Percentiles rank a stretch among this genome's conserved stretches.
Conservation (phyloP, 1,140 invertebrate species). For the Pogonomyrmex barbatus region DNA sequence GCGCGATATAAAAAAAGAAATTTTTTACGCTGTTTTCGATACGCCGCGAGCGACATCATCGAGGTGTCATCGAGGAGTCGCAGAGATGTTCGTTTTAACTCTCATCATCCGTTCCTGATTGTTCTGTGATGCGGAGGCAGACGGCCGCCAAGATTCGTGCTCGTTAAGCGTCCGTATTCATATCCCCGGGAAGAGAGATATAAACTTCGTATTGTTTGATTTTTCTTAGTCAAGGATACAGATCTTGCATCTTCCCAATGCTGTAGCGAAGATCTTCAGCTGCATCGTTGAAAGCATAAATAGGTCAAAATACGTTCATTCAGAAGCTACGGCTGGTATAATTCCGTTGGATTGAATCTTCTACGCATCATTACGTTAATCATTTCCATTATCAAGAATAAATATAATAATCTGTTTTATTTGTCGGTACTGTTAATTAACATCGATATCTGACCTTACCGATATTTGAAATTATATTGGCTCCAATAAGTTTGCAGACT, state of each 20-base stretch:
- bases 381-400: slow-evolving; percentile 10
- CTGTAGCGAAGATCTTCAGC: neutral
- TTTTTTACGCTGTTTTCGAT: neutral
- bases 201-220: slow-evolving; percentile 26
- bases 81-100: neutral
- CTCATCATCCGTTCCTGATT: slow-evolving; percentile 49
- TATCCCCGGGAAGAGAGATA: neutral
- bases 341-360: slow-evolving; percentile 19
- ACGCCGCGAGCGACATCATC: neutral
- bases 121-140: slow-evolving; percentile 27
- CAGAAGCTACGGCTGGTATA: neutral
- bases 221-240: slow-evolving; percentile 11
- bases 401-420: neutral
- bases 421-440: slow-evolving; percentile 26
- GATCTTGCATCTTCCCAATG: neutral
- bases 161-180: slow-evolving; percentile 44
- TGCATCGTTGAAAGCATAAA: neutral
- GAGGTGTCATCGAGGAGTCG: neutral
- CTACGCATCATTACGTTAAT: neutral
- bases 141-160: slow-evolving; percentile 31
- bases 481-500: neutral
- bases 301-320: slow-evolving; percentile 30
- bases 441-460: neutral
- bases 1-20: slow-evolving; percentile 26
- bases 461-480: slow-evolving; percentile 3